These are phyloP conservation scores for Semaprochilodus insignis DNA, from an alignment of 2,797 vertebrate genomes.

Conservation along the genomic window DNA sequence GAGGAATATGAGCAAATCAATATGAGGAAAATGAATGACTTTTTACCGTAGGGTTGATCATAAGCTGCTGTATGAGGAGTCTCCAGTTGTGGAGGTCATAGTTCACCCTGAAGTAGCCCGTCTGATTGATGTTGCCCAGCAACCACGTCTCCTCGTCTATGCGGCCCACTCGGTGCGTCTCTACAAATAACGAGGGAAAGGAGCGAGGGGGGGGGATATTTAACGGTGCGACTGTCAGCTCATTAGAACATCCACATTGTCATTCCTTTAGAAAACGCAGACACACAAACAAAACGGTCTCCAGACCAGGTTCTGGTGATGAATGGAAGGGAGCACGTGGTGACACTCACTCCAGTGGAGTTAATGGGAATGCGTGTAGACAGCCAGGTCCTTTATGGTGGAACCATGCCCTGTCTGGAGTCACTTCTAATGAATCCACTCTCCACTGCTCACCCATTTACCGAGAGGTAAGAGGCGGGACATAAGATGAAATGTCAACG, in stretches of 20 bases:
- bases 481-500: slow-evolving; percentile 21
- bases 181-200: slow-evolving; percentile 70
- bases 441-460: slow-evolving; percentile 27
- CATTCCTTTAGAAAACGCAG: not conserved
- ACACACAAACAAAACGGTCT: slow-evolving; percentile 21
- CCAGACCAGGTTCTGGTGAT: slow-evolving; percentile 21
- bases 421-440: slow-evolving; percentile 36
- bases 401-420: slow-evolving; percentile 22
- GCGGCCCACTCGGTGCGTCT: slow-evolving; percentile 84
- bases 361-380: slow-evolving; percentile 32
- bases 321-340: not conserved
- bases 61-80: slow-evolving; percentile 92
- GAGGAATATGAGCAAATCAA: slow-evolving; percentile 13
- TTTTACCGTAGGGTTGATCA: slow-evolving; percentile 86
- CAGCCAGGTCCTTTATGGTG: slow-evolving; percentile 27
- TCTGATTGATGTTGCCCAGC: slow-evolving; percentile 97
- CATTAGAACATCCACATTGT: slow-evolving; percentile 17
- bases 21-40: not conserved
- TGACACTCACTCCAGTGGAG: slow-evolving; percentile 7
- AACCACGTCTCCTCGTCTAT: slow-evolving; percentile 89
- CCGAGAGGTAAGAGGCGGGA: slow-evolving; percentile 2
- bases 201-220: not conserved
- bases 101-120: slow-evolving; percentile 97
- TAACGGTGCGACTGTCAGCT: slow-evolving; percentile 24
- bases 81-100: slow-evolving; percentile 97